phyloP scores from a whole-genome alignment of 2,113 vertebrate species.

The Mormyrus iriodes region DNA sequence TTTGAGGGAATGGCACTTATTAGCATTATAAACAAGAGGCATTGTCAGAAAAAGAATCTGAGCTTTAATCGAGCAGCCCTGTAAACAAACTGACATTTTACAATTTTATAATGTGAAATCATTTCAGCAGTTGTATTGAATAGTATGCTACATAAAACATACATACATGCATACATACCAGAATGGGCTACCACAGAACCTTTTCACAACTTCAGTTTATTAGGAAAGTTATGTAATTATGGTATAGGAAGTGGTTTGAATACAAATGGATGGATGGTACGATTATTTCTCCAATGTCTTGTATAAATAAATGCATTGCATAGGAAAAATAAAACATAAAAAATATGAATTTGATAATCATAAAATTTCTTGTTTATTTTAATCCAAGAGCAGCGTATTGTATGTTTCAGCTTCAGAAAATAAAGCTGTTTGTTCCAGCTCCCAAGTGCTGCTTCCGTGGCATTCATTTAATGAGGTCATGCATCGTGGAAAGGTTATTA shows the following conservation, averaged over 20 bases:
- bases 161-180: not conserved
- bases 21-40: not conserved
- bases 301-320: not conserved
- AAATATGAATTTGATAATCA: not conserved
- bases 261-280: not conserved
- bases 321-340: not conserved
- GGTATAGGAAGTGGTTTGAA: not conserved
- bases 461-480: not conserved
- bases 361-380: not conserved
- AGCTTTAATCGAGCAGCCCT: not conserved
- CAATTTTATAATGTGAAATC: not conserved
- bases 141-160: not conserved
- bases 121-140: not conserved
- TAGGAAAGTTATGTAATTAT: not conserved
- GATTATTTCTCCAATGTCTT: not conserved
- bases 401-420: not conserved
- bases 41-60: not conserved
- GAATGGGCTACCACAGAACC: not conserved
- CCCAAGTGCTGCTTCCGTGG: not conserved
- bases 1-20: slow-evolving; percentile 52
- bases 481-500: not conserved
- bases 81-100: not conserved
- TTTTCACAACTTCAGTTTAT: not conserved
- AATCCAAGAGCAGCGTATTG: not conserved
- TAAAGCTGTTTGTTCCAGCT: not conserved